Conservation (phyloP, 1,140 invertebrate species). For the Mycetomoellerius zeteki region DNA sequence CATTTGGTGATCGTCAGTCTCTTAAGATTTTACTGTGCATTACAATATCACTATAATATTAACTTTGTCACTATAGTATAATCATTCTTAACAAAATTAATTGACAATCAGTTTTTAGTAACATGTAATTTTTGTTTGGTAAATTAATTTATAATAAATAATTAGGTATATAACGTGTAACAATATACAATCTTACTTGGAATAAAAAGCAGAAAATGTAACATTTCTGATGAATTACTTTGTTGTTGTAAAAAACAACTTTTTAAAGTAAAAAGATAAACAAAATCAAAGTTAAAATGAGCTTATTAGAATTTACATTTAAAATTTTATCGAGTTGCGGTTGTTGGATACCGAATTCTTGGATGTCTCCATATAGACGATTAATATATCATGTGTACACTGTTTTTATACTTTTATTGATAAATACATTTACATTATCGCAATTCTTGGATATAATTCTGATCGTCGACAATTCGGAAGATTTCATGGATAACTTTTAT, state of each 20-base stretch:
- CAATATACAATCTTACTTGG: neutral
- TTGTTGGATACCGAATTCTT: constrained; percentile 52
- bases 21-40: neutral
- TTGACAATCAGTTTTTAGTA: neutral
- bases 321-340: constrained; percentile 45
- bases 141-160: constrained; percentile 23
- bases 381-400: constrained; percentile 29
- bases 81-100: neutral
- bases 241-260: neutral
- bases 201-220: neutral
- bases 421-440: constrained; percentile 27
- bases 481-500: constrained; percentile 73
- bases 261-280: neutral
- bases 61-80: neutral
- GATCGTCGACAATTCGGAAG: constrained; percentile 57
- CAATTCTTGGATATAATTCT: constrained; percentile 50
- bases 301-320: constrained; percentile 23
- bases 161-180: neutral
- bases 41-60: neutral
- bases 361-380: constrained; percentile 27
- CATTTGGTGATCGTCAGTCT: constrained; percentile 2
- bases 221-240: neutral
- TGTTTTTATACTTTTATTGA: constrained; percentile 7
- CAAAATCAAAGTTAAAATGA: constrained; percentile 29
- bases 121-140: neutral